These are phyloP conservation scores for Prionailurus bengalensis DNA, from an alignment of 2,113 vertebrate species.

Conservation along the genomic window DNA sequence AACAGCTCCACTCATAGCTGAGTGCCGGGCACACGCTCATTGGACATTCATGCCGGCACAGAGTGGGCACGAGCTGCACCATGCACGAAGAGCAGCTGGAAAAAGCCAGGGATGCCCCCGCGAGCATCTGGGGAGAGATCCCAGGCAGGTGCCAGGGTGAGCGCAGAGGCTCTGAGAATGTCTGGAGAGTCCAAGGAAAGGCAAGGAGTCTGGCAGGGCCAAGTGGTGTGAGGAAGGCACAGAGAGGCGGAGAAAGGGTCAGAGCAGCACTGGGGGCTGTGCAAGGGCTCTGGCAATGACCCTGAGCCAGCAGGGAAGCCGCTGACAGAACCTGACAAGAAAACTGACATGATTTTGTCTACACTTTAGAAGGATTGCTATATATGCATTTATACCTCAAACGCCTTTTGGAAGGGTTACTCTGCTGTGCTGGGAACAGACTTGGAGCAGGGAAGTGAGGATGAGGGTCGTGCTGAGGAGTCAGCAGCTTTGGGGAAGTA, in stretches of 20 bases:
- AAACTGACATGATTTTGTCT: background rate
- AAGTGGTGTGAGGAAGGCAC: accelerated
- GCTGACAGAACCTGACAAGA: too few species aligned
- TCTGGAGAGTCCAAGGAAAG: background rate
- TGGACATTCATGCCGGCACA: accelerated
- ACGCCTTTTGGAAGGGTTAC: background rate
- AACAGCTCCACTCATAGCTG: background rate
- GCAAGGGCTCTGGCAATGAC: background rate
- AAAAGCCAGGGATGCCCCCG: background rate
- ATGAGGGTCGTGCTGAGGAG: background rate
- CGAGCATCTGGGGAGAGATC: background rate
- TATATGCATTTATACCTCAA: background rate
- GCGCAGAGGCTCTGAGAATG: accelerated
- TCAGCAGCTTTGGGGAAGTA: background rate
- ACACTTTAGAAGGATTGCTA: background rate
- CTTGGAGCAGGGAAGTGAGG: too few species aligned
- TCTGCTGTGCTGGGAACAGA: background rate
- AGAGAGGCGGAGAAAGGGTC: background rate
- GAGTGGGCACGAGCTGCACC: background rate
- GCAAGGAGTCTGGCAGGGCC: accelerated
- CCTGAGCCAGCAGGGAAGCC: background rate
- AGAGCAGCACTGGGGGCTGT: background rate
- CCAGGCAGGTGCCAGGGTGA: background rate
- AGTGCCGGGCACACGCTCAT: background rate
- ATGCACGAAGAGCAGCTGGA: accelerated